Base-by-base conservation (phyloP, 2,797 vertebrate species). In the Falco berigora region DNA sequence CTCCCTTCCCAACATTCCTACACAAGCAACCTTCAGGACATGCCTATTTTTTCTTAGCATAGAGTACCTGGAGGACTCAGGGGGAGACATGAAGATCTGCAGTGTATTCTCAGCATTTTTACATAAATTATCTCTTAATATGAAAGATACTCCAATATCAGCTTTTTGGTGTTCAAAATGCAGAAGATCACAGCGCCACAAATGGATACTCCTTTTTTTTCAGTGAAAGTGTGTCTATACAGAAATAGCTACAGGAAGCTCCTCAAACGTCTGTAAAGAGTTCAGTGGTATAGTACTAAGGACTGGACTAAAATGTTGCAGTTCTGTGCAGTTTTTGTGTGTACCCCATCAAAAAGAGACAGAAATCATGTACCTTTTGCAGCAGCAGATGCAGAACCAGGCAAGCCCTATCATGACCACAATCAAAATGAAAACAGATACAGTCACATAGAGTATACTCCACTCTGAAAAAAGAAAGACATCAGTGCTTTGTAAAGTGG, bases 361-460 rank as follows among this genome's bases (percentile, higher is more conserved):
- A 20, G 14, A 88, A 80, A 40, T 49, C 30, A 47, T 2, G 19
- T 98, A 99, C 99, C 98, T 99, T 98, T 97, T 98, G 97, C 98
- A 99, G 98, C 98, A 99, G 98, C 98, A 98, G 97, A 99, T 83
- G 87, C 98, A 98, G 90, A 98, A 97, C 98, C 99, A 99, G 88
- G 97, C 96, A 71, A 98, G 42, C 1, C 97, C 98, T 95, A 98
- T 97, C 27, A 98, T 73, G 64, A 98, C 72, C 93, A 98, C 93
- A 30, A 98, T 84, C 24, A 98, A 97, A 81, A 98, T 76, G 69
- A 99, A 98, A 93, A 97, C 97, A 97, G 98, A 97, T 25, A 98
- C 94, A 61, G 98, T 97, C 86, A 99, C 98, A 50, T 98, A 99
- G 77, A 99, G 98, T 32, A 99, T 94, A 72, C 98, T 98, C 99